Evolutionary conservation across 2,113 vertebrate genomes (phyloP).

Genomic region (Pandion haliaetus): DNA sequence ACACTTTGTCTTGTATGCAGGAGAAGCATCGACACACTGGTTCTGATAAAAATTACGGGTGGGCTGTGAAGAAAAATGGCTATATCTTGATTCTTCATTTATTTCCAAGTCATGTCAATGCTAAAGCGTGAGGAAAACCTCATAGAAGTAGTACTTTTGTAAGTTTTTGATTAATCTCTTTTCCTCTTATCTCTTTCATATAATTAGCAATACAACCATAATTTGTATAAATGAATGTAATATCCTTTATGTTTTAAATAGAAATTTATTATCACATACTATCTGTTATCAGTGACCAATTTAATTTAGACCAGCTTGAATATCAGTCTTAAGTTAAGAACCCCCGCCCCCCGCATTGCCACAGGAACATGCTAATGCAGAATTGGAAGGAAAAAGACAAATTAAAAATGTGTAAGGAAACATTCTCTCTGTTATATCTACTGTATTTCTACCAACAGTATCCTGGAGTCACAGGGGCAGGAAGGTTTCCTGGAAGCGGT

Average conservation of each 20-base stretch:
- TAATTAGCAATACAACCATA: neutral
- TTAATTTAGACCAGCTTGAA: neutral
- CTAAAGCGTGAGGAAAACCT: neutral
- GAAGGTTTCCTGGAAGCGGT: neutral
- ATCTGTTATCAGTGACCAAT: neutral
- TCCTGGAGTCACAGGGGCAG: neutral
- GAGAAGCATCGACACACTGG: neutral
- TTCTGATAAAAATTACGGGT: conserved; percentile 17
- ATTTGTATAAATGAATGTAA: neutral
- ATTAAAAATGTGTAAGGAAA: neutral
- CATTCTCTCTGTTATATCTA: neutral
- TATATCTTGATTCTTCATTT: neutral
- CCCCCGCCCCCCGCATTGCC: no score
- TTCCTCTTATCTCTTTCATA: neutral
- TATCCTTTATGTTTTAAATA: neutral
- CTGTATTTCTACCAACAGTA: neutral
- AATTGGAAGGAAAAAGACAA: neutral
- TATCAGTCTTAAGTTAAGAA: neutral
- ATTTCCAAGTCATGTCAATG: neutral
- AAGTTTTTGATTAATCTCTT: conserved; percentile 28
- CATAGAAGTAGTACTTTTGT: neutral
- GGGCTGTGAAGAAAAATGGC: conserved; percentile 35
- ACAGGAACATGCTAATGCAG: neutral
- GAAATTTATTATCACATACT: neutral
- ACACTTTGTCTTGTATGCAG: neutral